Conservation (phyloP, 2,113 vertebrate genomes). For the Callocephalon fimbriatum region DNA sequence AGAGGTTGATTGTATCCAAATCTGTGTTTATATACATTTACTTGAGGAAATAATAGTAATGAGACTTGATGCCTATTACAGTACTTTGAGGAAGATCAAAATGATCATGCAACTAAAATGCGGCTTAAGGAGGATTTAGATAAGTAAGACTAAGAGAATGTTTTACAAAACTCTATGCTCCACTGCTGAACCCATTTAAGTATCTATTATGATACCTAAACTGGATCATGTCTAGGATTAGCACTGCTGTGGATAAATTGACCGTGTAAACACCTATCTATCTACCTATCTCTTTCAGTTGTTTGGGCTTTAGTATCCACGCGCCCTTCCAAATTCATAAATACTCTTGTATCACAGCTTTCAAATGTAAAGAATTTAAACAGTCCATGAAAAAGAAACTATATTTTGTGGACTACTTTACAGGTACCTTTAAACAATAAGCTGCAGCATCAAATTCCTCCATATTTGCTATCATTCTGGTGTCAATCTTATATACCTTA, state of each 20-base stretch:
- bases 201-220: not conserved
- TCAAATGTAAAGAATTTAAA: not conserved
- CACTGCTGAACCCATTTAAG: not conserved
- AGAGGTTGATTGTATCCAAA: not conserved
- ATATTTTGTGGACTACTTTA: not conserved
- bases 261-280: not conserved
- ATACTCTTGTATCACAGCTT: not conserved
- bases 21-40: not conserved
- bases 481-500: not conserved
- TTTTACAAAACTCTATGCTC: not conserved
- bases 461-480: not conserved
- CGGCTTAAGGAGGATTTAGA: not conserved
- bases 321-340: not conserved
- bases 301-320: not conserved
- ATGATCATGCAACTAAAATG: not conserved
- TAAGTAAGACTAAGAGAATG: not conserved
- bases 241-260: not conserved
- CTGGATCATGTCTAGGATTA: not conserved
- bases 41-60: not conserved
- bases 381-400: not conserved
- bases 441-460: rapidly evolving
- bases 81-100: not conserved
- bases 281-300: not conserved
- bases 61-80: not conserved
- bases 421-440: not conserved